Percentiles rank a stretch among this genome's conserved stretches.
phyloP scores from a whole-genome alignment of 2,113 vertebrate species.

The Salvelinus sp. region DNA sequence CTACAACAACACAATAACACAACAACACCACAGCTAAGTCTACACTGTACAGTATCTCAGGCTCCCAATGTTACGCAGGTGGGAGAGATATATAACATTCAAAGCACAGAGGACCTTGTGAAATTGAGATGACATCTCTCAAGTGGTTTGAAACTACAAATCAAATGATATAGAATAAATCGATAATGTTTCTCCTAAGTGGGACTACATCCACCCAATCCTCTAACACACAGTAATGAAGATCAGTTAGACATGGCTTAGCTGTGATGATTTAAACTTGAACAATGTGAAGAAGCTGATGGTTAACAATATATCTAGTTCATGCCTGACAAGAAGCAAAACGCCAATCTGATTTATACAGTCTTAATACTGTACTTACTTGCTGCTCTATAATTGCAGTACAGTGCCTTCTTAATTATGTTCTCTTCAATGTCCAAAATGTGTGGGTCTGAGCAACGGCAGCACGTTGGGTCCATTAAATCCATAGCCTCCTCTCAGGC shows the following conservation, averaged over 20 bases:
- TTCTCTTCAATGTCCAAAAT: background rate
- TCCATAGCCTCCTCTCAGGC: background rate
- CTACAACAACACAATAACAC: constrained; percentile 64
- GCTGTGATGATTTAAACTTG: background rate
- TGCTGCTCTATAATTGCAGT: background rate
- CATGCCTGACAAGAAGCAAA: background rate
- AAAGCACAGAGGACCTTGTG: background rate
- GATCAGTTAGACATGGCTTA: background rate
- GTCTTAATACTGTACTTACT: background rate
- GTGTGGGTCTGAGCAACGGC: background rate
- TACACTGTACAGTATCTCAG: background rate
- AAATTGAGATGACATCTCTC: background rate
- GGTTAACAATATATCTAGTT: background rate
- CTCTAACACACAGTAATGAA: background rate
- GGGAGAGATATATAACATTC: too few species aligned
- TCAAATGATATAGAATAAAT: background rate
- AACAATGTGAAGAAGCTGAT: background rate
- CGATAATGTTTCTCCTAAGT: background rate
- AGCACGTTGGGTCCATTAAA: background rate
- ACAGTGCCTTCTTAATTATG: background rate
- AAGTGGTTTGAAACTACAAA: background rate
- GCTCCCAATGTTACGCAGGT: background rate
- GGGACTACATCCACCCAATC: background rate
- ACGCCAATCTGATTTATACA: background rate
- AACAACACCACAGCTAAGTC: background rate